Evolutionary conservation across 2,888 invertebrate genomes (phyloP).

Genomic region (Esperia sulphurella): DNA sequence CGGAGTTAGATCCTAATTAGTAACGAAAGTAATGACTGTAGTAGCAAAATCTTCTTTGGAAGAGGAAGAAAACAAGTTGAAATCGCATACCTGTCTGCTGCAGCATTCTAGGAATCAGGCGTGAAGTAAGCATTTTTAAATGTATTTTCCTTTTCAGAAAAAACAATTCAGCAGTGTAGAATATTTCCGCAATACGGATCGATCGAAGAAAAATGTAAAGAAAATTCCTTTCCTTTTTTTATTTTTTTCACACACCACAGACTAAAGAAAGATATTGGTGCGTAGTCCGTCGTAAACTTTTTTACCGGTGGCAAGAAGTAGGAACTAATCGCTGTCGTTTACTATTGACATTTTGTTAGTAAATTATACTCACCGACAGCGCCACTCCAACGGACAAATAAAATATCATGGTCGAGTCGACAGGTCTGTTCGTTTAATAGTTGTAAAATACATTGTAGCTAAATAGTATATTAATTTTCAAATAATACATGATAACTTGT

Average conservation of each 20-base stretch:
- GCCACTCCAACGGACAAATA: too few relatives aligned
- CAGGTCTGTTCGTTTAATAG: neutral
- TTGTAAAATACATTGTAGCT: neutral
- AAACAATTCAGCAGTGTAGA: neutral
- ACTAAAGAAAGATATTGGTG: too few relatives aligned
- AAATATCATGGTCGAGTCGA: too few relatives aligned
- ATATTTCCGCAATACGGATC: constrained; percentile 1
- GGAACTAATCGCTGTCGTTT: too few relatives aligned
- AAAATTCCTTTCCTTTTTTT: neutral
- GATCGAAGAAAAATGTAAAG: constrained; percentile 1
- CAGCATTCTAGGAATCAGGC: constrained; percentile 55
- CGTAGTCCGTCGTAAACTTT: too few relatives aligned
- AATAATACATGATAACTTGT: constrained; percentile 95
- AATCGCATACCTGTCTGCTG: constrained; percentile 52
- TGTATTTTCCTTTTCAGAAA: constrained; percentile 4
- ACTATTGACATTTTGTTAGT: too few relatives aligned
- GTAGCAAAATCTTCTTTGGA: neutral
- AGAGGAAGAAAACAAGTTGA: constrained; percentile 1
- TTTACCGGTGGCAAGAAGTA: too few relatives aligned
- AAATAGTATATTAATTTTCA: neutral
- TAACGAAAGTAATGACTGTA: constrained; percentile 17
- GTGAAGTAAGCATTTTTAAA: constrained; percentile 49
- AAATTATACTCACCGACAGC: too few relatives aligned
- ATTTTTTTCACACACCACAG: too few relatives aligned
- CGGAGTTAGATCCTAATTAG: neutral